Base-by-base conservation (phyloP, 1,140 invertebrate genomes). In the Tetramorium parvispinum region DNA sequence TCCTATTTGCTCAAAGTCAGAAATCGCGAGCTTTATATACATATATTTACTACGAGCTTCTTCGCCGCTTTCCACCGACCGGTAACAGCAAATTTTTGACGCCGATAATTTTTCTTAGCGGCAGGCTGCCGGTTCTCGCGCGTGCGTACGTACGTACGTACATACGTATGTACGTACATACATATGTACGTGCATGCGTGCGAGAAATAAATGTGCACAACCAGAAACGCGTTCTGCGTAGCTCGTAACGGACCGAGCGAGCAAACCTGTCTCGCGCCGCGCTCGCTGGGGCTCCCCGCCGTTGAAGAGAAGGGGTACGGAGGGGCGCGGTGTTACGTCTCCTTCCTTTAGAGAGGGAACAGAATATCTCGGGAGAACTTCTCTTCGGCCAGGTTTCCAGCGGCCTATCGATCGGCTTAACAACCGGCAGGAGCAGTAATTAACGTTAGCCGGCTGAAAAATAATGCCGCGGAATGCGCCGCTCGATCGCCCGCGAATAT, bases 231-330 rank as follows among this genome's bases (percentile, higher is more conserved):
- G 83, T 81, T 87, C 77, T 86, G 85, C 79, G 85, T 43, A 71
- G 37, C 76, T 79, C 51, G 65, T 87, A 89, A 89, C 87, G 87
- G 87, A 89, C 71, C 78, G 68, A 85, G n/a, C 85, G 73, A 70
- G 63, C 27, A 86, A 86, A 82, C 85, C 78, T 81, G 85, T 86
- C 78, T 68, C 51, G 51, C 78, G 5, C 46, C 24, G 68, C 51
- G 71, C 65, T 57, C 53, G 73, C 46, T 13, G 46, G 77, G 85
- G 55, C 37, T 27, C 70, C 73, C 77, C 59, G 43, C 11, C 68
- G 70, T 70, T 81, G 51, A 68, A 86, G 43, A 73, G 55, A 70
- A 46, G 65, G 65, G 85, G n/a, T 53, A 51, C n/a, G 13, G 78
- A 10, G 85, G 46, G 53, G 63, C 21, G 77, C 61, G 61, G 77